phyloP scores from a whole-genome alignment of 2,113 vertebrate species.

The Picathartes gymnocephalus region DNA sequence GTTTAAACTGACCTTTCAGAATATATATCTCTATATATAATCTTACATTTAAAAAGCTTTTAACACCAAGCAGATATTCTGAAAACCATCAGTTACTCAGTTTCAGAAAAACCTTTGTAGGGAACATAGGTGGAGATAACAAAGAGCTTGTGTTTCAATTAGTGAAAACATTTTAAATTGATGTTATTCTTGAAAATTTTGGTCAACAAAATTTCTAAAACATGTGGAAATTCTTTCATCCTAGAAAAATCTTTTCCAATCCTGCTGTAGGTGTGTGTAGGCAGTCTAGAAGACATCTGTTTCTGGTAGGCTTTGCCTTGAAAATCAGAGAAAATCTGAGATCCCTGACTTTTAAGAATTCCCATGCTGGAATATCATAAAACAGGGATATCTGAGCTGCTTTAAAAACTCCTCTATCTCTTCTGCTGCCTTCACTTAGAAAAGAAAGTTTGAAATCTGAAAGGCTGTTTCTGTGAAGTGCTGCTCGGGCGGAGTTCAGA shows the following conservation, averaged over 20 bases:
- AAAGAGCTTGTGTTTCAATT: background rate
- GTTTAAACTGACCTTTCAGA: background rate
- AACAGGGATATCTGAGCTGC: background rate
- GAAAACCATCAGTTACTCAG: background rate
- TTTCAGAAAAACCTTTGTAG: background rate
- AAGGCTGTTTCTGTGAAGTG: background rate
- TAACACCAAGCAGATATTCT: background rate
- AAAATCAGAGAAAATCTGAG: background rate
- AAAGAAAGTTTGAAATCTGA: background rate
- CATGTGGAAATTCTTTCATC: background rate
- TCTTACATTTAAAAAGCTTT: background rate
- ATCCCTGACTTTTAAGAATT: slow-evolving; percentile 7
- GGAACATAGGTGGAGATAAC: background rate
- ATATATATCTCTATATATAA: background rate
- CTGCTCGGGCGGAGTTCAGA: background rate
- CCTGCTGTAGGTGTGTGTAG: background rate
- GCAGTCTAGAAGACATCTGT: background rate
- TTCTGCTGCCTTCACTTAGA: background rate
- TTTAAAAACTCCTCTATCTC: background rate
- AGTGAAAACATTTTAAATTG: background rate
- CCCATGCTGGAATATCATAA: background rate
- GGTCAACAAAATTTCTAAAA: background rate
- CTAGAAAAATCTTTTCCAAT: background rate
- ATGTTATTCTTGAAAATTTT: background rate
- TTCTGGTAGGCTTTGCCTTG: background rate